Conservation (phyloP, 2,888 invertebrate genomes). For the Digitonthophagus gazella region DNA sequence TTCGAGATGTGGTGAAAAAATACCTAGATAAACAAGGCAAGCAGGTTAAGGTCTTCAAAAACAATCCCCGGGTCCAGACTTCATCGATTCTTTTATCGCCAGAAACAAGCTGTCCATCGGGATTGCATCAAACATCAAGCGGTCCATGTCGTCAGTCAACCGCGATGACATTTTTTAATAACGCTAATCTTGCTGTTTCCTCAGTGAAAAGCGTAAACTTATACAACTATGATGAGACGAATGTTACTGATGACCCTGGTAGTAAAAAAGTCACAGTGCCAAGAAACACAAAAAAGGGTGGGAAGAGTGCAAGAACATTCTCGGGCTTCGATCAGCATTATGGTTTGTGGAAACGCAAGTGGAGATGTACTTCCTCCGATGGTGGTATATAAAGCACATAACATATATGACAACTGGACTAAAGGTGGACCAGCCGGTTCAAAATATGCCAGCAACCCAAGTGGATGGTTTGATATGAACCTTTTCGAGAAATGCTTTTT, state of each 20-base stretch:
- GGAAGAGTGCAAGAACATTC: slow-evolving; percentile 12
- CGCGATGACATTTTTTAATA: slow-evolving; percentile 2
- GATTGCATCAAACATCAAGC: too few relatives aligned
- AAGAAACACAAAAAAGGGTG: slow-evolving; percentile 6
- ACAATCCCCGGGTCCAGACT: too few relatives aligned
- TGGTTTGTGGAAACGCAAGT: slow-evolving; percentile 10
- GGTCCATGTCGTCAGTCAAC: too few relatives aligned
- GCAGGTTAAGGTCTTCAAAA: too few relatives aligned
- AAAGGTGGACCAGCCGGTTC: slow-evolving; percentile 25
- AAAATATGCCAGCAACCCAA: slow-evolving; percentile 9
- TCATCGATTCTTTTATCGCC: too few relatives aligned
- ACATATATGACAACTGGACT: slow-evolving; percentile 32
- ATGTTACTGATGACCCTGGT: too few relatives aligned
- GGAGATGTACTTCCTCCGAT: slow-evolving; percentile 26
- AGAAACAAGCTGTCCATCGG: too few relatives aligned
- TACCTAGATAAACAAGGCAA: too few relatives aligned
- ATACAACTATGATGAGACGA: too few relatives aligned
- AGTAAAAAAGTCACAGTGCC: slow-evolving; percentile 5
- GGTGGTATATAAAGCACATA: slow-evolving; percentile 27
- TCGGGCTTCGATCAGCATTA: slow-evolving; percentile 5
- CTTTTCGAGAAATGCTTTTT: slow-evolving; percentile 28
- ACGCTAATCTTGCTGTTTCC: neutral
- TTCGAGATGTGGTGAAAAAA: too few relatives aligned
- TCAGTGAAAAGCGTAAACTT: too few relatives aligned
- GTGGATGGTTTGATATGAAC: slow-evolving; percentile 29